Evolutionary conservation across 2,797 vertebrate species (phyloP).

Genomic region (Borostomias antarcticus): DNA sequence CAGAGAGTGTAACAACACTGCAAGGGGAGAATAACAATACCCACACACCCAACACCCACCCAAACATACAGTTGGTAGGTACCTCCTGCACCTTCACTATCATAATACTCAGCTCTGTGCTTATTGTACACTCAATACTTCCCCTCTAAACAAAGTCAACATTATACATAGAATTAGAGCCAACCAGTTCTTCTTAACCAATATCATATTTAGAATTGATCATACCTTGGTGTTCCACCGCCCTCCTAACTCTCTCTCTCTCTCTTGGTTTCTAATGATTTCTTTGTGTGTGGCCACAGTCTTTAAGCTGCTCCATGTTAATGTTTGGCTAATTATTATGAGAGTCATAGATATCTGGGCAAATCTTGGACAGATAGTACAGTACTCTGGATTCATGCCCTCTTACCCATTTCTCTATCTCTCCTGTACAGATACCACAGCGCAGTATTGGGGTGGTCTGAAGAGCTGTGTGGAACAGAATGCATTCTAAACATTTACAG

Average conservation of each 20-base stretch:
- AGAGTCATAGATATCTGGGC: neutral
- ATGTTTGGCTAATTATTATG: constrained; percentile 22
- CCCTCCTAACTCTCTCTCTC: constrained; percentile 19
- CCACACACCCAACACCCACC: too few relatives aligned
- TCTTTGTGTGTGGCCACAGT: neutral
- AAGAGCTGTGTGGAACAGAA: too few relatives aligned
- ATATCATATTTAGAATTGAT: too few relatives aligned
- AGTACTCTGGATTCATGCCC: neutral
- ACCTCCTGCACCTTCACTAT: constrained; percentile 6
- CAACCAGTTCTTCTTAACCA: too few relatives aligned
- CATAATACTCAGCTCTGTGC: too few relatives aligned
- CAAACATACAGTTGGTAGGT: constrained; percentile 3
- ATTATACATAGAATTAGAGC: neutral
- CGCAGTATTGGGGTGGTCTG: too few relatives aligned
- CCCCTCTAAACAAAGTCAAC: neutral
- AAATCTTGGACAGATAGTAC: neutral
- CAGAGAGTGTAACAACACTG: constrained; percentile 2
- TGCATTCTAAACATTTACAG: too few relatives aligned
- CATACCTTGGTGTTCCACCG: too few relatives aligned
- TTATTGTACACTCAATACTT: neutral
- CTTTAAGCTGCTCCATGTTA: constrained; percentile 5
- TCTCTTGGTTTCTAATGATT: constrained; percentile 11
- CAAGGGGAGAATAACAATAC: too few relatives aligned
- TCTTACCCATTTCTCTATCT: neutral
- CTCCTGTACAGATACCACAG: neutral